Evolutionary conservation across 2,888 invertebrate species (phyloP).

Genomic region (Callinectes sapidus): DNA sequence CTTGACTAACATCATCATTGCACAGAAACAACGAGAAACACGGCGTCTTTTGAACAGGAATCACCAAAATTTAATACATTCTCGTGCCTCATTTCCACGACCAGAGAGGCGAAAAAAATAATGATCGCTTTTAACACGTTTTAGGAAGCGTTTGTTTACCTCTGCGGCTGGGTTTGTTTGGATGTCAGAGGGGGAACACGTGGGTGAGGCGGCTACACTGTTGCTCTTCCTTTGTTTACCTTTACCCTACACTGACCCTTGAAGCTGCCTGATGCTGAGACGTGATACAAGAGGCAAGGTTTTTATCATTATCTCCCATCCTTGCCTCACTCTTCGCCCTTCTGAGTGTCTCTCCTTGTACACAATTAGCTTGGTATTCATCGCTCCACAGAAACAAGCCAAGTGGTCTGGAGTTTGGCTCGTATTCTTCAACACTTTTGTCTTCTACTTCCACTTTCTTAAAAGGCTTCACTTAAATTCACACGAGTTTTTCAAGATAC

Average conservation of each 20-base stretch:
- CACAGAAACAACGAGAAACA: no score
- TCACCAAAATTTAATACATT: background rate
- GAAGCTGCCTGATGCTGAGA: constrained; percentile 7
- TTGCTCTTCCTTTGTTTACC: background rate
- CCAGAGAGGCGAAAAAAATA: background rate
- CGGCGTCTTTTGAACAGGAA: no score
- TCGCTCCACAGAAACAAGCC: background rate
- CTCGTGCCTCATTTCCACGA: background rate
- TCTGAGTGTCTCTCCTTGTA: constrained; percentile 4
- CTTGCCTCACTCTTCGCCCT: background rate
- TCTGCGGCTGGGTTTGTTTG: background rate
- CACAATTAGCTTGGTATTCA: background rate
- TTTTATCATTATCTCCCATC: background rate
- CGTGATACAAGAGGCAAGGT: background rate
- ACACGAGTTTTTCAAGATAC: no score
- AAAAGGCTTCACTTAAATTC: no score
- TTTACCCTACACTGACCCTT: background rate
- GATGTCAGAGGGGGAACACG: background rate
- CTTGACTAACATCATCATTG: no score
- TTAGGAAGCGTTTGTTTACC: background rate
- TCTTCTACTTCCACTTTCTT: no score
- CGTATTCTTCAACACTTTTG: no score
- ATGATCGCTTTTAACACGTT: background rate
- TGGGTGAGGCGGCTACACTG: background rate
- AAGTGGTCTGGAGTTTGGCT: background rate